Evolutionary conservation across 23 tunicate species (phyloP), one percentile per base, ranked within the genome.

Genomic region (Diplosoma virens): DNA sequence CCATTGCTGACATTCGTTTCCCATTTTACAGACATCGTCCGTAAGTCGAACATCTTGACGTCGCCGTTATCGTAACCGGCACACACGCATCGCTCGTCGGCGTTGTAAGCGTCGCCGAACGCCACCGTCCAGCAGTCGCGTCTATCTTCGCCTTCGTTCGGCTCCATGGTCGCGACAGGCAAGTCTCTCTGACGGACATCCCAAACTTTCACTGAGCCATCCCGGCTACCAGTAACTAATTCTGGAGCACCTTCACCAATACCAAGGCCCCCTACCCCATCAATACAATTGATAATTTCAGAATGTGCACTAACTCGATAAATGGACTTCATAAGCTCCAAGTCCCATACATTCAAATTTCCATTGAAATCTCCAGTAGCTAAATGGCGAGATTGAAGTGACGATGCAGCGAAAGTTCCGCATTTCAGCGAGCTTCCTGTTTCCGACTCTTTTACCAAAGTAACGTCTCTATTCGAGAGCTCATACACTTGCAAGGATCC

Each of bases 11-110:
- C 66, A 75, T 94, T 94, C 18, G 95, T 94, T 81, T 88, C 94
- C 99, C 99, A 94, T 32, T 81, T 81, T 3, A 94, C 59, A 9
- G 89, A 73, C 99, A 94, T 94, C 1, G 82, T 79, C 30, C 82
- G 54, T 29, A 94, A 67, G 75, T 94, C 99, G 69, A 94, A 94
- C 86, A 94, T 76, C 58, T 94, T 94, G 0, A 94, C 83, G 69
- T 94, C 99, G 1, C 99, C 99, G 47, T 94, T 94, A 70, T 94
- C 99, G 65, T 87, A 94, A 0, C 99, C 99, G 2, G 99, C 99
- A 53, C 90, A 83, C 3, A 94, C 89, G 69, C 89, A 78, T 52
- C 99, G 70, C 33, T 83, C 95, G 28, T 94, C 99, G 6, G 90
- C 30, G 60, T 64, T 87, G 63, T 72, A 87, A 32, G 99, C 79